Base-by-base conservation (phyloP, 2,113 vertebrate species). In the Chloropsis hardwickii region DNA sequence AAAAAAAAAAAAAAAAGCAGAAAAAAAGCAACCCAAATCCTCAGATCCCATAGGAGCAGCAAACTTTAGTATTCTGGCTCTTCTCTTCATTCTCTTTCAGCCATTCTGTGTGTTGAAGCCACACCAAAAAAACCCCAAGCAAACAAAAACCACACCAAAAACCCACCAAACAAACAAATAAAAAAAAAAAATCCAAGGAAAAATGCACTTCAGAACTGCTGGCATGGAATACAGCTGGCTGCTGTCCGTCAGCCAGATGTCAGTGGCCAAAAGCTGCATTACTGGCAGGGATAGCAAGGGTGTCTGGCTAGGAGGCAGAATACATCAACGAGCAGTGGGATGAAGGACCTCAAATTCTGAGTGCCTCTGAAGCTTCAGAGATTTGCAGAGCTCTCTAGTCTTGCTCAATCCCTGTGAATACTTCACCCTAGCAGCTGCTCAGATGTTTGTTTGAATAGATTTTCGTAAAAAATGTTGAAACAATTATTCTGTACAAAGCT, bases 231-330 rank as follows among this genome's bases (percentile, higher is more conserved):
- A 62, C 64, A 95, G 82, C 85, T 62, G 74, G 64, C 71, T 90
- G 67, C 47, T 93, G 54, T 62, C 91, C 47, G 9, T 88, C 79
- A 83, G 71, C 64, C 92, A 94, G 62, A 89, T 93, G 74, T 88
- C 78, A 82, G 71, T 16, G 37, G 31, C 37, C 57, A 53, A 69
- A 94, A 92, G 74, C 81, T 54, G n/a, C 66, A 87, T 31, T 19
- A 20, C 40, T 86, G 80, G 42, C 33, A 82, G 69, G 42, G 39
- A 91, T 4, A 90, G 44, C 13, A 48, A 69, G 17, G 44, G 45
- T n/a, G 14, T 45, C 64, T 62, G 88, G 66, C 48, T 22, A 44
- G 29, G 51, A 91, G 29, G 27, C 81, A 82, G 23, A 82, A 85
- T 9, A 72, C 5, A 87, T 54, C 72, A 80, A 8, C 0, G 0